Evolutionary conservation across 2,888 invertebrate species (phyloP), one percentile per base, ranked within the genome.

Genomic region (Tetragonula carbonaria): DNA sequence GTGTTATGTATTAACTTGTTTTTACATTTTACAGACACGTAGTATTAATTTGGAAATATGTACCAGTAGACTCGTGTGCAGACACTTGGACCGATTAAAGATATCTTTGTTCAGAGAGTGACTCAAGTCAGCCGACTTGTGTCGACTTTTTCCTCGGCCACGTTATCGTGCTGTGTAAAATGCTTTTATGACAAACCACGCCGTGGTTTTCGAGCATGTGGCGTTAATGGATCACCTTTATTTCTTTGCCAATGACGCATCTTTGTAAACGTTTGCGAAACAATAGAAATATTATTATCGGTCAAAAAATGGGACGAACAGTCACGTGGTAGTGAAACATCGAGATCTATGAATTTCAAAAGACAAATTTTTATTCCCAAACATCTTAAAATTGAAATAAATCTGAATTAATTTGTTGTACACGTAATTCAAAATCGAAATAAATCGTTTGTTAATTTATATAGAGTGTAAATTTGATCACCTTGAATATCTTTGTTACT

Each of bases 51-150:
- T 38, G 38, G 50, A 16, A 80, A 75, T 70, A 68, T 78, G 74
- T 74, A 55, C 62, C 70, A 28, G 45, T 14, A n/a, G 23, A 71
- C 59, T 28, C 23, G 66, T 55, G 68, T 38, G 14, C 4, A 72
- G 80, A 66, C 73, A 70, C 57, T 85, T 57, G 53, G 77, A 74
- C 23, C 75, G 86, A 86, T 82, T 68, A 45, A 73, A 73, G 66
- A 55, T 57, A 83, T 72, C 86, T 86, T 86, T 86, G 86, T 86
- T 66, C 82, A 65, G 45, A 33, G 8, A n/a, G 53, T 86, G 86
- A 86, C 74, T 82, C 80, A 80, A 59, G 66, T 77, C 53, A n/a
- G 38, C 57, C 72, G 78, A 80, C n/a, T 68, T 63, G 38, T 63
- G 38, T 59, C 33, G 38, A 21, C 38, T 57, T 81, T 78, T 82